Conservation (phyloP, 1,140 invertebrate species). For the Scaptomyza graminum region DNA sequence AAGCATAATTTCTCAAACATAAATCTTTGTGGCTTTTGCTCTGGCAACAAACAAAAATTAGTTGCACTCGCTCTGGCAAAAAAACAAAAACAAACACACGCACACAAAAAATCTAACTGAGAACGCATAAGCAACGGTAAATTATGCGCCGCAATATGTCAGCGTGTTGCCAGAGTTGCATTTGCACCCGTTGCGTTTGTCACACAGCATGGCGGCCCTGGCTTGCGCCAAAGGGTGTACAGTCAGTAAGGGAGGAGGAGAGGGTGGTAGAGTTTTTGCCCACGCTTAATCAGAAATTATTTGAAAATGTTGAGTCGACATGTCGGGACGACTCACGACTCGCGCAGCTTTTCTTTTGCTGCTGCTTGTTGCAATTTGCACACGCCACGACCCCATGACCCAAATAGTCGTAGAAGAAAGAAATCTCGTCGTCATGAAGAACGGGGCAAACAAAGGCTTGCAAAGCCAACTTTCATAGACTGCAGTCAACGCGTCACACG, state of each 20-base stretch:
- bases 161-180: conserved; percentile 61
- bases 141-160: conserved; percentile 79
- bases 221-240: background rate
- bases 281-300: conserved; percentile 80
- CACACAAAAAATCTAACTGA: conserved; percentile 33
- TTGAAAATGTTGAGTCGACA: conserved; percentile 80
- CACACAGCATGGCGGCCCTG: conserved; percentile 61
- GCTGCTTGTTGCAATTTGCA: conserved; percentile 69
- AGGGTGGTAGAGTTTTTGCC: conserved; percentile 10
- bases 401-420: conserved; percentile 50
- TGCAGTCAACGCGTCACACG: conserved; percentile 33
- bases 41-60: conserved; percentile 76
- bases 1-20: conserved; percentile 76
- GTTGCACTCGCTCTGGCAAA: conserved; percentile 60
- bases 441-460: conserved; percentile 62
- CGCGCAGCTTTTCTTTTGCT: conserved; percentile 41
- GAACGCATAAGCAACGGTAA: conserved; percentile 66
- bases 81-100: no score
- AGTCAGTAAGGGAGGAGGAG: background rate
- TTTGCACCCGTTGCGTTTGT: conserved; percentile 74
- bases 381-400: conserved; percentile 75
- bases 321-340: conserved; percentile 49
- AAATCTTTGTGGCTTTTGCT: conserved; percentile 75
- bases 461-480: conserved; percentile 68
- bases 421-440: conserved; percentile 63